Evolutionary conservation across 2,888 invertebrate species (phyloP).

Genomic region (Halocaridina rubra): DNA sequence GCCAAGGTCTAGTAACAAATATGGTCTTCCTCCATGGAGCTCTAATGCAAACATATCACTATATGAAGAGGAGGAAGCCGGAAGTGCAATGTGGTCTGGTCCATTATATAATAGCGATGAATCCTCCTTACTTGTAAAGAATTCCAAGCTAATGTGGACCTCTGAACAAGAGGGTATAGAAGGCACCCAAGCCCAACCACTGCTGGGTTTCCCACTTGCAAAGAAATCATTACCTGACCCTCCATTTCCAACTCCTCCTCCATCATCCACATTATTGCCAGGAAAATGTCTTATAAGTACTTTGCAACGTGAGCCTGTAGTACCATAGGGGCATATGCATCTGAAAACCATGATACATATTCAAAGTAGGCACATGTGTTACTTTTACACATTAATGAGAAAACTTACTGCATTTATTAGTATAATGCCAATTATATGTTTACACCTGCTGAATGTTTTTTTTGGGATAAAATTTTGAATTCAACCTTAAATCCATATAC

Average conservation of each 20-base stretch:
- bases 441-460: too few relatives aligned
- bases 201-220: too few relatives aligned
- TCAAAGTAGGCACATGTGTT: too few relatives aligned
- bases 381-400: too few relatives aligned
- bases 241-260: neutral
- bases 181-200: slow-evolving; percentile 86
- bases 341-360: too few relatives aligned
- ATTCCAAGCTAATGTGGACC: slow-evolving; percentile 83
- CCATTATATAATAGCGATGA: slow-evolving; percentile 85
- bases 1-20: slow-evolving; percentile 88
- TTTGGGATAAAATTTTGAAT: too few relatives aligned
- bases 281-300: slow-evolving; percentile 54
- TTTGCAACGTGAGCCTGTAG: slow-evolving; percentile 85
- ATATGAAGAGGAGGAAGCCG: neutral
- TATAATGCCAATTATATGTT: too few relatives aligned
- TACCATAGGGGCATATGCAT: slow-evolving; percentile 85
- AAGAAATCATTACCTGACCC: neutral
- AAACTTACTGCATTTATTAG: too few relatives aligned
- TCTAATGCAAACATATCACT: slow-evolving; percentile 81
- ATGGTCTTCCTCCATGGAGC: slow-evolving; percentile 82
- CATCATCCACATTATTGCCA: neutral
- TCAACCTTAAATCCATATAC: too few relatives aligned
- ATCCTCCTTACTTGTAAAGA: slow-evolving; percentile 80
- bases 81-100: slow-evolving; percentile 17
- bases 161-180: slow-evolving; percentile 88